phyloP scores from a whole-genome alignment of 1,140 invertebrate species.

The Drosophila mojavensis region DNA sequence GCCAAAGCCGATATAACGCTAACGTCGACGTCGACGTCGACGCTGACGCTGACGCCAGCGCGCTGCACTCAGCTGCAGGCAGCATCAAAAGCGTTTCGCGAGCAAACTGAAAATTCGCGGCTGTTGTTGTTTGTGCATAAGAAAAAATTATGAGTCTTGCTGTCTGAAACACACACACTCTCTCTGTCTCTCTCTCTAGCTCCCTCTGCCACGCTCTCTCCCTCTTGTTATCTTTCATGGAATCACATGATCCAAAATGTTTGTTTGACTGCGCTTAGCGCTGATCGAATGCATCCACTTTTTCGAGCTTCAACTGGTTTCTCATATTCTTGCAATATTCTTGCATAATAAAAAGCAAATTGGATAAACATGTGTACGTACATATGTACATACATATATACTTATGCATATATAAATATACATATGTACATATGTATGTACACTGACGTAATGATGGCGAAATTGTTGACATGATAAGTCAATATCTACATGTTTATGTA shows the following conservation, averaged over 20 bases:
- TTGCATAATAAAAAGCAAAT: neutral
- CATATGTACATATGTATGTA: too few species aligned
- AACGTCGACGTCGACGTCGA: constrained; percentile 11
- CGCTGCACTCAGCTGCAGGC: constrained; percentile 10
- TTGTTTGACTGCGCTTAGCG: constrained; percentile 11
- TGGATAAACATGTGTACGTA: too few species aligned
- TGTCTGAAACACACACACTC: neutral
- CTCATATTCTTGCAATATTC: neutral
- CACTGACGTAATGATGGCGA: neutral
- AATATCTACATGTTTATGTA: neutral
- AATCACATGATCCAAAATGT: constrained; percentile 15
- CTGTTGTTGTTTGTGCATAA: constrained; percentile 2
- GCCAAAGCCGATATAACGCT: constrained; percentile 13
- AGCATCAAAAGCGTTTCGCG: constrained; percentile 5
- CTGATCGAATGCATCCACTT: neutral
- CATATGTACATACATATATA: too few species aligned
- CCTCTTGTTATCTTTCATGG: too few species aligned
- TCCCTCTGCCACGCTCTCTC: neutral
- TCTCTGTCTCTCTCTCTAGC: neutral
- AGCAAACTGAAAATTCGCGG: neutral
- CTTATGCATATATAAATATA: too few species aligned
- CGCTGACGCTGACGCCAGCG: constrained; percentile 8
- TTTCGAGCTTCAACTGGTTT: constrained; percentile 6
- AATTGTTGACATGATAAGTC: neutral
- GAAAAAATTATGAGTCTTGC: neutral